Percentiles rank a stretch among this genome's conserved stretches.
Evolutionary conservation across 2,888 invertebrate species (phyloP).

Genomic region (Lissocephala sabroskyi): DNA sequence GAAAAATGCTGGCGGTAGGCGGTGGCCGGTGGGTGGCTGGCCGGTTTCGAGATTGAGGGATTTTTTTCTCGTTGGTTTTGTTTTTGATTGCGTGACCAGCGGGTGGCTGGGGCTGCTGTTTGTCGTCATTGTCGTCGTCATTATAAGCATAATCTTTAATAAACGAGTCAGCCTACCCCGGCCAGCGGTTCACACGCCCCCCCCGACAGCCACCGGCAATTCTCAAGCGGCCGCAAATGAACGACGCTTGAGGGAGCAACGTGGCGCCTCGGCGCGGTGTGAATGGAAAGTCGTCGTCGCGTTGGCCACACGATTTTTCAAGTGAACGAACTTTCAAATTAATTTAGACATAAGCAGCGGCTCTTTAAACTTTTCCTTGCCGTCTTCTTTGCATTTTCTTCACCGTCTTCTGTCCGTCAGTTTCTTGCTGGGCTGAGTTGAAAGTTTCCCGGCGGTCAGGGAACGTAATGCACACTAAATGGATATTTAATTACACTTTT

Average conservation of each 20-base stretch:
- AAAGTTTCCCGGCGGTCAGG: conserved; percentile 19
- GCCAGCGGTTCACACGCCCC: too few species aligned
- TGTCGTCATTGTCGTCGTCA: conserved; percentile 62
- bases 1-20: conserved; percentile 34
- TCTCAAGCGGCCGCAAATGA: conserved; percentile 50
- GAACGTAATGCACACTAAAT: conserved; percentile 63
- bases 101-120: too few species aligned
- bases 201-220: too few species aligned
- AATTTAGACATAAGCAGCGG: conserved; percentile 60
- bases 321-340: conserved; percentile 64
- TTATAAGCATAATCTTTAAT: conserved; percentile 64
- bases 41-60: too few species aligned
- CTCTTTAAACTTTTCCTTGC: conserved; percentile 50
- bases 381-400: background rate
- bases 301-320: conserved; percentile 42
- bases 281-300: conserved; percentile 3
- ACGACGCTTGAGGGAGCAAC: conserved; percentile 15
- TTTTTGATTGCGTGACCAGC: too few species aligned
- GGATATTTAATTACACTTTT: conserved; percentile 61
- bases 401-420: conserved; percentile 4
- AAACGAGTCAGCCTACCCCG: conserved; percentile 57
- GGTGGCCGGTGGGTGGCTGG: too few species aligned
- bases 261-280: background rate
- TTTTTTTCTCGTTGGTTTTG: too few species aligned
- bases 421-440: too few species aligned